Evolutionary conservation across 2,113 vertebrate species (phyloP), one percentile per base, ranked within the genome.

Genomic region (Percina caprodes): DNA sequence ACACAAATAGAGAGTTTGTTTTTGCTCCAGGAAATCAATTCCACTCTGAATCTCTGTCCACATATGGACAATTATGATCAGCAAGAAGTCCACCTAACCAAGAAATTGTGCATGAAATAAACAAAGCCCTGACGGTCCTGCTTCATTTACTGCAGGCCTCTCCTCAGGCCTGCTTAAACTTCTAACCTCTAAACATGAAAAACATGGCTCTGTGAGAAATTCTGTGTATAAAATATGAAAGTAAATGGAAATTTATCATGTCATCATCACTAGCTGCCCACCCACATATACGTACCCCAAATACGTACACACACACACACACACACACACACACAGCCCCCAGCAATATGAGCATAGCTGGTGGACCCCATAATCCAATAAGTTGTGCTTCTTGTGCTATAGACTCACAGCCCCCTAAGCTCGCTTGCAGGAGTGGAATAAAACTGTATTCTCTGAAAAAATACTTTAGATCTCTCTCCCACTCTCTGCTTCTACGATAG

Each of bases 281-380:
- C 86, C 68, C 84, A 88, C 87, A 80, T 49, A 74, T 42, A n/a
- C n/a, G n/a, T n/a, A n/a, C 65, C 69, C 35, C 61, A 65, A 42
- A 42, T 42, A 42, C 39, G 2, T 3, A 42, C 33, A 35, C 5
- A 35, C 33, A 35, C 33, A 35, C 33, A 35, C 33, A 35, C 12
- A 10, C 79, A 74, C 66, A 33, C 56, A 49, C 12, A 9, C 66
- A 69, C 60, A 70, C 74, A 76, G 85, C 91, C 88, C 63, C 46
- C 80, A 88, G 92, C 83, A 67, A 86, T 80, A 70, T 86, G 86
- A 88, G 84, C 86, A 91, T 80, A 76, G 83, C 87, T 30, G 77
- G 65, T 80, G 86, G 78, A 92, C 85, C 81, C 89, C 77, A 74
- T 93, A 91, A 94, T 92, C 92, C 91, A 91, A 93, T 92, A 92